Base-by-base conservation (phyloP, 2,797 vertebrate species). In the Etheostoma perlongum region DNA sequence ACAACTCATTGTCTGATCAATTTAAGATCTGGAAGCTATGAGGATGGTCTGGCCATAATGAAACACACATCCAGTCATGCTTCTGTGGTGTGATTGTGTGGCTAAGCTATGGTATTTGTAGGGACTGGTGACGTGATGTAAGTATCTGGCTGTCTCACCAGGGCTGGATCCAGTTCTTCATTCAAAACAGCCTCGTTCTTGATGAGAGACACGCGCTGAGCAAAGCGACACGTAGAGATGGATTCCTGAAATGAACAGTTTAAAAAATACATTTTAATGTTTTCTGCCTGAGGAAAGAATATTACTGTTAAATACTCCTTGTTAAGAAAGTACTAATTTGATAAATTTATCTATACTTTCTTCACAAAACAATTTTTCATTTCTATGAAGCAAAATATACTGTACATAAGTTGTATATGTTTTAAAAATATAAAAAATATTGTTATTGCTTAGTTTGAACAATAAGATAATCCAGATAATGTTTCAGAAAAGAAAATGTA, bases 191-290 rank as follows among this genome's bases (percentile, higher is more conserved):
- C 97, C 91, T 99, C 97, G 23, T 99, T 99, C 92, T 96, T 99
- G 85, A 99, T 99, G 67, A 98, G 92, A 44, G 97, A 96, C 83
- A 99, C 98, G 72, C 98, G 92, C 65, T 99, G 98, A 73, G 98
- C 97, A 88, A 99, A 99, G 83, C 97, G 97, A 79, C 98, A 99
- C 0, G 97, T 99, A 15, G 97, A 98, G 89, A 99, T 98, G 59
- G 97, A 98, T 79, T 99, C 98, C 98, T 99, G 75, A 42, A 59
- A 64, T 57, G 48, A 74, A 79, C 2, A 67, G 12, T 54, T 74
- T 19, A 6, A 23, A 63, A 27, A 36, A 40, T 12, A 36, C 23
- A 2, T 46, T 53, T 71, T 2, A 33, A 13, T 54, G 19, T 12
- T 62, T 0, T 47, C 6, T 69, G 1, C 14, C 36, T 12, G n/a